These are phyloP conservation scores for Metopia argyrocephala DNA, from an alignment of 2,888 invertebrate species.

Conservation along the genomic window DNA sequence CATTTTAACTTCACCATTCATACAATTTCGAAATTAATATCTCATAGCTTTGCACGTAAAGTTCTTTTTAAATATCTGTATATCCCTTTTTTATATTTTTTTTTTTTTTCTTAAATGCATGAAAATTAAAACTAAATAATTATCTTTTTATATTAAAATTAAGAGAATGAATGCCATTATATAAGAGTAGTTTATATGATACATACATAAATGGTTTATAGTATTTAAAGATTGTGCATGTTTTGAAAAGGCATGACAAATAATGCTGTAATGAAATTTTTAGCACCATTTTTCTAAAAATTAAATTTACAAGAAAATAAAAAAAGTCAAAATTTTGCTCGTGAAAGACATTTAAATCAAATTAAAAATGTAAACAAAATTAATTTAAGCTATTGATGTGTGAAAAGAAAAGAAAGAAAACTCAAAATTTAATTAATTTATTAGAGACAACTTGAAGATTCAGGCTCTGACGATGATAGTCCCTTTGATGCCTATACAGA, in stretches of 20 bases:
- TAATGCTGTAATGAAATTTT: not conserved
- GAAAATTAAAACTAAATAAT: not conserved
- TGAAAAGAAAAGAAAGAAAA: conserved; percentile 1
- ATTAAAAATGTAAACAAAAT: not conserved
- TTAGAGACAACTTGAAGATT: conserved; percentile 76
- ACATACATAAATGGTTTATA: not conserved
- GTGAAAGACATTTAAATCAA: not conserved
- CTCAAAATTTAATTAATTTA: conserved; percentile 49
- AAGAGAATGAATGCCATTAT: conserved; percentile 16
- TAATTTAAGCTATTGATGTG: not conserved
- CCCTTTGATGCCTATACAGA: conserved; percentile 76
- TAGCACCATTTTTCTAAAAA: conserved; percentile 20
- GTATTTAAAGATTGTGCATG: conserved; percentile 21
- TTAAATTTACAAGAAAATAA: not conserved
- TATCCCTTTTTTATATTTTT: not conserved
- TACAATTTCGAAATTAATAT: not conserved
- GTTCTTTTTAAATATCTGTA: conserved; percentile 4
- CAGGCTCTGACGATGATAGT: conserved; percentile 76
- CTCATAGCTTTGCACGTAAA: not conserved
- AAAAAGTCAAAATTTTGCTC: not conserved
- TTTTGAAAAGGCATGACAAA: conserved; percentile 26
- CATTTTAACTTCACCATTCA: too few species aligned
- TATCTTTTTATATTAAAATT: not conserved
- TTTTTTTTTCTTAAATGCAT: conserved; percentile 24
- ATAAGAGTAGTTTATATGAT: not conserved